Evolutionary conservation across 2,113 vertebrate species (phyloP).

Genomic region (Zootoca vivipara): DNA sequence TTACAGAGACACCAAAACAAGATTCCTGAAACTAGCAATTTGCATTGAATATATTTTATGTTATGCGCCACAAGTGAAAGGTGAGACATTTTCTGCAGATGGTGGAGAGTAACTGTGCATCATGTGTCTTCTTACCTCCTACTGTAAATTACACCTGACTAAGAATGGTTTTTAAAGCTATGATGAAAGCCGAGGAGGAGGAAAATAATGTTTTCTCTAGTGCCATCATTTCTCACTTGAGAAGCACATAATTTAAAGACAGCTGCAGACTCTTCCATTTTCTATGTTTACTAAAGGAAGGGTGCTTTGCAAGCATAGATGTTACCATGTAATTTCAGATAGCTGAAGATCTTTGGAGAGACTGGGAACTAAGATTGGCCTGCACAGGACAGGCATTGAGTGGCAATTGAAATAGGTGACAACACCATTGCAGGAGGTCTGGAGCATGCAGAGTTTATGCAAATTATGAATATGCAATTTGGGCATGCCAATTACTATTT

Average conservation of each 20-base stretch:
- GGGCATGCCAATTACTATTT: background rate
- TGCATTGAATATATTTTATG: background rate
- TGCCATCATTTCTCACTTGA: background rate
- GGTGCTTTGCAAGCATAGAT: background rate
- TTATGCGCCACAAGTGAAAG: background rate
- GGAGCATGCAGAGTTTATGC: background rate
- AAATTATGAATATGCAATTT: background rate
- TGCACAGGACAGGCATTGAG: background rate
- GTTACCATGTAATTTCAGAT: background rate
- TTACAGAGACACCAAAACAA: background rate
- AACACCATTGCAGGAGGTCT: background rate
- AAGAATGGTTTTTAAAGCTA: background rate
- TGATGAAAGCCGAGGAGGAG: background rate
- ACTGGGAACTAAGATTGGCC: background rate
- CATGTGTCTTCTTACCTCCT: background rate
- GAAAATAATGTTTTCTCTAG: background rate
- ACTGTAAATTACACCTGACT: background rate
- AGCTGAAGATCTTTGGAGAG: background rate
- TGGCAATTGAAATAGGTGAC: background rate
- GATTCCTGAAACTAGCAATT: background rate
- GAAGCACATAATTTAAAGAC: background rate
- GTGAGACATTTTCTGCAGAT: background rate
- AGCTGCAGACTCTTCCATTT: background rate
- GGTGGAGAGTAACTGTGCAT: background rate
- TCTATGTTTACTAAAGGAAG: background rate